Conservation (phyloP, 2,888 invertebrate species). For the Aquatica leii region DNA sequence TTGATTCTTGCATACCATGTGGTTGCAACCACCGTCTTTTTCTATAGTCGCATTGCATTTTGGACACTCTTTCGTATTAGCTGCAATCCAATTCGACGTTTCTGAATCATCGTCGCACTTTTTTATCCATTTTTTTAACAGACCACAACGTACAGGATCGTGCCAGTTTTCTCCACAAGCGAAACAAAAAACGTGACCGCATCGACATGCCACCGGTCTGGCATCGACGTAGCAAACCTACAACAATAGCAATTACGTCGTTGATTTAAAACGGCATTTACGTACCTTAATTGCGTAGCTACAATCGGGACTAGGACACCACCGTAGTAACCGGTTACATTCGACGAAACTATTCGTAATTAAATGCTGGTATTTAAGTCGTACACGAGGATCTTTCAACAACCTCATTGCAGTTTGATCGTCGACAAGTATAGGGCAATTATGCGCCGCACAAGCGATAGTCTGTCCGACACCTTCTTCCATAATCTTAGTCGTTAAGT, state of each 20-base stretch:
- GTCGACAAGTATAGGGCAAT: slow-evolving; percentile 96
- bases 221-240: slow-evolving; percentile 76
- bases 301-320: slow-evolving; percentile 99
- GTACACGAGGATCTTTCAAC: slow-evolving; percentile 85
- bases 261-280: not conserved
- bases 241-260: not conserved
- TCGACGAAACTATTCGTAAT: slow-evolving; percentile 99
- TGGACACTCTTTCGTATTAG: slow-evolving; percentile 99
- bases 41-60: slow-evolving; percentile 97
- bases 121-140: slow-evolving; percentile 96
- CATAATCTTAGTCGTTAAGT: slow-evolving; percentile 98
- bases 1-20: slow-evolving; percentile 99
- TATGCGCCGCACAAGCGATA: slow-evolving; percentile 96
- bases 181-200: slow-evolving; percentile 96
- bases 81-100: slow-evolving; percentile 99
- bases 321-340: slow-evolving; percentile 95
- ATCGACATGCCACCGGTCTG: slow-evolving; percentile 91
- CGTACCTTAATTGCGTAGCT: slow-evolving; percentile 86
- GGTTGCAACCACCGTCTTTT: slow-evolving; percentile 98
- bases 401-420: slow-evolving; percentile 96
- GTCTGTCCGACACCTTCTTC: slow-evolving; percentile 97
- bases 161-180: slow-evolving; percentile 98
- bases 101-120: slow-evolving; percentile 99
- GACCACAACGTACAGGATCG: slow-evolving; percentile 94
- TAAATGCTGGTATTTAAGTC: slow-evolving; percentile 94